phyloP scores from a whole-genome alignment of 2,888 invertebrate genomes.

The Listrodromus nycthemerus region DNA sequence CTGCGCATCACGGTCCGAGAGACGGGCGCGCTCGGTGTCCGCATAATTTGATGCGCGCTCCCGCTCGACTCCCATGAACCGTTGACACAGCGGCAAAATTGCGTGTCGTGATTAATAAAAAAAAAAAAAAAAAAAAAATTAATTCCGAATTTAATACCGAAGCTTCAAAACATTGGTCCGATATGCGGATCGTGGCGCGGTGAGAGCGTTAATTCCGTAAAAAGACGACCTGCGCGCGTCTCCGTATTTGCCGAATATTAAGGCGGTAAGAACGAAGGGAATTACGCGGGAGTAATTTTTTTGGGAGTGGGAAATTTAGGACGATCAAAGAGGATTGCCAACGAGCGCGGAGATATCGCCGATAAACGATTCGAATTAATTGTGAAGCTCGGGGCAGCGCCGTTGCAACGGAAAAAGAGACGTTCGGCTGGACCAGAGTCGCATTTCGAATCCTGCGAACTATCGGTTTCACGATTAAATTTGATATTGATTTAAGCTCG shows the following conservation, averaged over 20 bases:
- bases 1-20: slow-evolving; percentile 10
- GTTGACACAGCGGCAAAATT: slow-evolving; percentile 41
- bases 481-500: too few species aligned
- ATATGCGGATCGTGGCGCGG: not conserved
- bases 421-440: not conserved
- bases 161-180: slow-evolving; percentile 7
- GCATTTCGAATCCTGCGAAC: slow-evolving; percentile 1
- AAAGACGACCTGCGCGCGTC: not conserved
- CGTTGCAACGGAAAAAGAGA: not conserved
- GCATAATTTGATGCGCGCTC: slow-evolving; percentile 36
- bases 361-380: slow-evolving; percentile 51
- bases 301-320: not conserved
- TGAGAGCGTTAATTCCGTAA: not conserved
- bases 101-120: slow-evolving; percentile 15
- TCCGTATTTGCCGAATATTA: slow-evolving; percentile 22
- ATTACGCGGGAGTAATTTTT: not conserved
- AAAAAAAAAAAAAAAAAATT: not conserved
- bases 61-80: not conserved
- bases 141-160: slow-evolving; percentile 1
- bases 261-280: not conserved
- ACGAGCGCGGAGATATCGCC: not conserved
- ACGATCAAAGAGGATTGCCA: slow-evolving; percentile 6
- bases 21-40: slow-evolving; percentile 21
- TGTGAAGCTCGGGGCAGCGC: not conserved
- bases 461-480: too few species aligned